phyloP scores from a whole-genome alignment of 2,113 vertebrate species.

The Clupea harengus region DNA sequence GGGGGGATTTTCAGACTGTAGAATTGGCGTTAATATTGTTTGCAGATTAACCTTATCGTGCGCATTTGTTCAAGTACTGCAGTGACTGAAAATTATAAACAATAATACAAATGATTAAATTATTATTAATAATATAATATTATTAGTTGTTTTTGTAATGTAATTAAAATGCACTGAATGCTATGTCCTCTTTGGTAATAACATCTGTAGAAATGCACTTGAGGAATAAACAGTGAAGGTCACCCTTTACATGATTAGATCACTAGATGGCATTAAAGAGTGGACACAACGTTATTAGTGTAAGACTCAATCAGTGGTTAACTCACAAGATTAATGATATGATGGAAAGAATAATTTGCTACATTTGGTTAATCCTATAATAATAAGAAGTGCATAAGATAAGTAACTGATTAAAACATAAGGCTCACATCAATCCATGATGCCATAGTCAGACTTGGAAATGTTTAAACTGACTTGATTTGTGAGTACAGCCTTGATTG shows the following conservation, averaged over 20 bases:
- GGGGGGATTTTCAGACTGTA: too few relatives aligned
- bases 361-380: not conserved
- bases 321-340: not conserved
- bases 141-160: not conserved
- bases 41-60: too few relatives aligned
- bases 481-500: not conserved
- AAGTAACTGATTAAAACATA: not conserved
- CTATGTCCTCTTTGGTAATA: not conserved
- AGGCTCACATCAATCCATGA: not conserved
- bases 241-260: not conserved
- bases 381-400: not conserved
- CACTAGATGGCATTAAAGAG: constrained; percentile 6
- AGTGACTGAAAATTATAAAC: too few relatives aligned
- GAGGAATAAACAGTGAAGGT: not conserved
- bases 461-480: not conserved
- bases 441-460: not conserved
- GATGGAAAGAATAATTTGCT: not conserved
- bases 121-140: not conserved
- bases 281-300: not conserved
- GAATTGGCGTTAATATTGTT: too few relatives aligned
- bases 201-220: not conserved
- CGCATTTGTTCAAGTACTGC: too few relatives aligned
- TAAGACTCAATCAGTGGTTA: not conserved
- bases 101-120: not conserved
- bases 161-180: too few relatives aligned